These are phyloP conservation scores for Hirundo rustica DNA, from an alignment of 2,797 vertebrate species.

Conservation along the genomic window DNA sequence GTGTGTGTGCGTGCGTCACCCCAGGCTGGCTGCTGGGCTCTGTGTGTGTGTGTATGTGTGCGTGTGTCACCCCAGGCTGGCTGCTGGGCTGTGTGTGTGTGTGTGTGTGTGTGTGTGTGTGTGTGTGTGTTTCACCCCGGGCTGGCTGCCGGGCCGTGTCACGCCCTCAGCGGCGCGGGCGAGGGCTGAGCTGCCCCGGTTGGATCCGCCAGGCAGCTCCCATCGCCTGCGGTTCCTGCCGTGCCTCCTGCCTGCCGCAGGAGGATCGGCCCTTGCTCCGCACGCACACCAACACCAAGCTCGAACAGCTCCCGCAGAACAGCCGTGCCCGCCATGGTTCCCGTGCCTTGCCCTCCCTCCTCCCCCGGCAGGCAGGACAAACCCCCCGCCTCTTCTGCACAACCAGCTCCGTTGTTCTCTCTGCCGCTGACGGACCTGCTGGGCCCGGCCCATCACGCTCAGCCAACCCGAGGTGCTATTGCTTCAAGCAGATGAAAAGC, in stretches of 20 bases:
- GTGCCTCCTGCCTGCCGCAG: background rate
- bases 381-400: background rate
- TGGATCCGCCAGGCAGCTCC: fast-evolving
- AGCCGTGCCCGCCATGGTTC: background rate
- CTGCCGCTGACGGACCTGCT: background rate
- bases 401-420: too few species aligned
- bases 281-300: fast-evolving
- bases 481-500: background rate
- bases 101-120: too few species aligned
- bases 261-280: background rate
- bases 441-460: background rate
- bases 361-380: background rate
- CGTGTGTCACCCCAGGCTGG: background rate
- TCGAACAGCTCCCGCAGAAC: background rate
- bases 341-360: background rate
- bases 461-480: background rate
- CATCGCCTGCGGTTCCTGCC: fast-evolving
- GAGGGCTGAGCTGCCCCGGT: background rate
- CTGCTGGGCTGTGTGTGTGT: too few species aligned
- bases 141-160: background rate
- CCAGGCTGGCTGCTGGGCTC: too few species aligned
- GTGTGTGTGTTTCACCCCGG: background rate
- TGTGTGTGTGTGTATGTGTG: too few species aligned
- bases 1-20: background rate
- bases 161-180: too few species aligned